Conservation (phyloP, 2,113 vertebrate species). For the Cryptomyrus ogoouensis region DNA sequence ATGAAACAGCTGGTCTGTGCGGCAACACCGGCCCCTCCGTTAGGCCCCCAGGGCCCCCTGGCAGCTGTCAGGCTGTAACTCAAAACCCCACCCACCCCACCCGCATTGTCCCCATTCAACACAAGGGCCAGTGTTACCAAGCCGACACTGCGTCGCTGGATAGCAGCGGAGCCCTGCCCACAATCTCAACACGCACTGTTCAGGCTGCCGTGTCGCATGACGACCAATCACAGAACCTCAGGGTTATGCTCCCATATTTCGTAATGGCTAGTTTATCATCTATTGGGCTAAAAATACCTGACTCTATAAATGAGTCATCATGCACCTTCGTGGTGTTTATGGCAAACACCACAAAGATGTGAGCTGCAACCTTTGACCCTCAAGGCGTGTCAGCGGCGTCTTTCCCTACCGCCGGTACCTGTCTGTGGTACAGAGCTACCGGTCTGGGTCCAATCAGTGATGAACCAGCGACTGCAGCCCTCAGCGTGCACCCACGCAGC, state of each 20-base stretch:
- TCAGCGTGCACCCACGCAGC: background rate
- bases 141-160: conserved; percentile 26
- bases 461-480: background rate
- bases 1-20: conserved; percentile 26
- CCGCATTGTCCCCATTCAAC: conserved; percentile 41
- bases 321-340: background rate
- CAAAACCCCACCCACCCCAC: conserved; percentile 14
- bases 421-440: background rate
- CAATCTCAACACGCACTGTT: background rate
- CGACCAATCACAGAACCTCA: background rate
- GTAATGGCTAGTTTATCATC: background rate
- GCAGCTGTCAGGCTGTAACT: conserved; percentile 37
- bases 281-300: background rate
- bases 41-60: conserved; percentile 17
- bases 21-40: background rate
- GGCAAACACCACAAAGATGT: background rate
- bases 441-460: background rate
- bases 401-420: background rate
- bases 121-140: conserved; percentile 42
- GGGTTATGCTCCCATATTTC: background rate
- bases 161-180: conserved; percentile 23
- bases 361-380: background rate
- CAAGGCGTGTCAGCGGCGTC: background rate
- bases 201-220: background rate
- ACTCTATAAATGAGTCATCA: conserved; percentile 9